Conservation (phyloP, 1,140 invertebrate species). For the Cherax quadricarinatus region DNA sequence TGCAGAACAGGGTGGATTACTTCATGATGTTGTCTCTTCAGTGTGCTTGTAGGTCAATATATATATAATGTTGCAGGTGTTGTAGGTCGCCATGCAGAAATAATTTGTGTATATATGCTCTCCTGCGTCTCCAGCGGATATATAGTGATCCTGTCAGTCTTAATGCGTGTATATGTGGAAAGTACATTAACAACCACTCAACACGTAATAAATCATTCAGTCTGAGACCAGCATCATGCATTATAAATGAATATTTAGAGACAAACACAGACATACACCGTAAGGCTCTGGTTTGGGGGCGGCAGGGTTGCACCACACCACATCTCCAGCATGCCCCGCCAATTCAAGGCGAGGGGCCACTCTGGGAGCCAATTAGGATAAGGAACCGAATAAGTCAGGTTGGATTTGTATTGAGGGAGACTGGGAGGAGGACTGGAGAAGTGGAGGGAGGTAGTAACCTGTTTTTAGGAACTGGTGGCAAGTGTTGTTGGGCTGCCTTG, state of each 20-base stretch:
- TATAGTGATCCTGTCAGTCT: background rate
- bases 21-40: too few species aligned
- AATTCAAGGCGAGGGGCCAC: background rate
- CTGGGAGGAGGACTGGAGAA: background rate
- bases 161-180: background rate
- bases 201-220: background rate
- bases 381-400: background rate
- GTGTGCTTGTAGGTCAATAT: too few species aligned
- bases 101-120: background rate
- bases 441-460: background rate
- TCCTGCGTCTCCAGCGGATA: background rate
- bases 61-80: too few species aligned
- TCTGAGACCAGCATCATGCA: background rate
- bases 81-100: too few species aligned
- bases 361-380: background rate
- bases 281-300: background rate
- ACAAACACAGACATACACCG: slow-evolving; percentile 3
- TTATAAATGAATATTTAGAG: background rate
- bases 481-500: background rate
- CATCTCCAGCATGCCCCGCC: background rate
- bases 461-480: background rate
- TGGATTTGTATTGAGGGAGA: background rate
- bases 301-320: background rate
- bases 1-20: too few species aligned
- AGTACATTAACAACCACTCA: background rate